Evolutionary conservation across 2,888 invertebrate genomes (phyloP), one percentile per base, ranked within the genome.

Genomic region (Sylvicola cinctus): DNA sequence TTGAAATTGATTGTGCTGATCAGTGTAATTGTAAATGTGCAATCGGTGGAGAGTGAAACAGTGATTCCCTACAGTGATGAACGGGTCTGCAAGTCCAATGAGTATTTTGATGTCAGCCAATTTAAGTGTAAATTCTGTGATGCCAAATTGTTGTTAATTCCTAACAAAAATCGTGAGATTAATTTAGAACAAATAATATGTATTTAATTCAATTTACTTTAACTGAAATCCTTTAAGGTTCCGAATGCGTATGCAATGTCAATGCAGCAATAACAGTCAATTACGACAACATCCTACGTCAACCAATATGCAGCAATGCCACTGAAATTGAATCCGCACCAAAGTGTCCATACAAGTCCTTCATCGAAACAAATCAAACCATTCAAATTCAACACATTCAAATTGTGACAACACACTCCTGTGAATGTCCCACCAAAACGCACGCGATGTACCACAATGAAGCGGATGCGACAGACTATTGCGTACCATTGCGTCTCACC

Each of bases 41-140:
- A 6, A 20, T 20, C 5, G 5, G 4, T 20, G 5, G 20, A 20
- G 8, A 20, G 20, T 20, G 20, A 20, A 4, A 20, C n/a, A n/a
- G n/a, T 20, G 5, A 20, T 20, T 6, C 20, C 20, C 5, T 20
- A 20, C 20, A 20, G 8, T 20, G 20, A 20, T n/a, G n/a, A n/a
- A n/a, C n/a, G n/a, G n/a, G n/a, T n/a, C 39, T 66, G 67, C 45
- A 51, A 49, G 27, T 44, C 42, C 36, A 54, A 55, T 40, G 62
- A 66, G 45, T 63, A 60, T 45, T 66, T 64, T 38, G 58, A 64
- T 48, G 42, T 58, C 28, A 52, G 59, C 42, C 50, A 51, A 17
- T 59, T 68, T 37, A 53, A 56, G 31, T 68, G 68, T 46, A 40
- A 48, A 15, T 41, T 52, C 2, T 68, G 68, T 46, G 50, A 57